Evolutionary conservation across 2,797 vertebrate species (phyloP).

Genomic region (Platyrinchus mystaceus): DNA sequence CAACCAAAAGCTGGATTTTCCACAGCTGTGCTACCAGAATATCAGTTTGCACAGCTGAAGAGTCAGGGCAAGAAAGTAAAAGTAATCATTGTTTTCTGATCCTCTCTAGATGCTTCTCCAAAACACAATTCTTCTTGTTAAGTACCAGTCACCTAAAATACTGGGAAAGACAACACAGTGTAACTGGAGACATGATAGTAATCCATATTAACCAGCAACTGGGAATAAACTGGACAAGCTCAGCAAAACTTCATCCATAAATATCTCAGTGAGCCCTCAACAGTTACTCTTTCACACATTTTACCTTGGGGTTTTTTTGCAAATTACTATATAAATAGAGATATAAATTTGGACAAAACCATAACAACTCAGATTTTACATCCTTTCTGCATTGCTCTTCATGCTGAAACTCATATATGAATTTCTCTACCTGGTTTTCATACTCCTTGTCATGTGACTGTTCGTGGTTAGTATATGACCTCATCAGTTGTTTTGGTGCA

Average conservation of each 20-base stretch:
- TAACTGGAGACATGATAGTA: not conserved
- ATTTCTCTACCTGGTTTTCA: not conserved
- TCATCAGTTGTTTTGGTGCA: not conserved
- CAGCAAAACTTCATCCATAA: not conserved
- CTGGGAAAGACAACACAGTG: not conserved
- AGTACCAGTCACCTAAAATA: not conserved
- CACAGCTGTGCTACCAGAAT: not conserved
- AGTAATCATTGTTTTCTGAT: not conserved
- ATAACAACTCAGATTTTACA: not conserved
- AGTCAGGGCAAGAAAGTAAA: not conserved
- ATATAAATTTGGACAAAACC: not conserved
- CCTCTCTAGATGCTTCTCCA: not conserved
- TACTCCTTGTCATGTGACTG: not conserved
- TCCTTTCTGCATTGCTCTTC: not conserved
- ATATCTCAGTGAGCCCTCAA: not conserved
- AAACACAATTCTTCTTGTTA: not conserved
- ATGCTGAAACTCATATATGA: not conserved
- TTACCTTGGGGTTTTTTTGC: not conserved
- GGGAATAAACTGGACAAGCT: not conserved
- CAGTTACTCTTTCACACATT: not conserved
- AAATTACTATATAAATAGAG: not conserved
- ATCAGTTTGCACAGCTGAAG: not conserved
- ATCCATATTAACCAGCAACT: not conserved
- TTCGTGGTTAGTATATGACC: not conserved
- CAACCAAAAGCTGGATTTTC: not conserved